phyloP scores from a whole-genome alignment of 2,888 invertebrate genomes.

The Ichneumoninae sp. region DNA sequence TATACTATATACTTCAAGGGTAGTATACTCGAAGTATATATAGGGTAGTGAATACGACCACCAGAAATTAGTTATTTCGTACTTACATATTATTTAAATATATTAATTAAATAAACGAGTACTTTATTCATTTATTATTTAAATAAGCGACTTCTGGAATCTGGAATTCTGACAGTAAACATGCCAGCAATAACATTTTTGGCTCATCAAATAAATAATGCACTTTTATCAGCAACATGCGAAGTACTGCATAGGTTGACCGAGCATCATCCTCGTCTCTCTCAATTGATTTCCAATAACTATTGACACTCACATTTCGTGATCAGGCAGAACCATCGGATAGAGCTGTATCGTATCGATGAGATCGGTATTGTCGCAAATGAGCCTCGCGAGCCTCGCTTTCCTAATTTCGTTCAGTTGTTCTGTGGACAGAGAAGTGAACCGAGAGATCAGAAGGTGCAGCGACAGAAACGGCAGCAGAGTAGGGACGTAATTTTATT shows the following conservation, averaged over 20 bases:
- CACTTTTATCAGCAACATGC: not conserved
- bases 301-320: conserved; percentile 92
- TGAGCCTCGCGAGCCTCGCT: conserved; percentile 91
- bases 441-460: not conserved
- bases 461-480: not conserved
- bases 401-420: conserved; percentile 94
- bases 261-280: not conserved
- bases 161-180: not conserved
- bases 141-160: not conserved
- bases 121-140: not conserved
- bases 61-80: no score
- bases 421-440: conserved; percentile 85
- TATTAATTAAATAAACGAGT: not conserved
- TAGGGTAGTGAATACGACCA: no score
- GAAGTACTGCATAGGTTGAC: not conserved
- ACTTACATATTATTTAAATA: not conserved
- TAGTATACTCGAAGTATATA: no score
- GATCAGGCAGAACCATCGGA: conserved; percentile 96
- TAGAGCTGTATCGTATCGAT: conserved; percentile 96
- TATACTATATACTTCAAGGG: no score
- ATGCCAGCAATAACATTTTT: conserved; percentile 1
- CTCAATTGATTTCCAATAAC: not conserved
- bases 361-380: conserved; percentile 96
- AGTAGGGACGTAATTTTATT: not conserved
- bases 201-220: conserved; percentile 8